Base-by-base conservation (phyloP, 2,888 invertebrate species). In the Lottia gigantea region DNA sequence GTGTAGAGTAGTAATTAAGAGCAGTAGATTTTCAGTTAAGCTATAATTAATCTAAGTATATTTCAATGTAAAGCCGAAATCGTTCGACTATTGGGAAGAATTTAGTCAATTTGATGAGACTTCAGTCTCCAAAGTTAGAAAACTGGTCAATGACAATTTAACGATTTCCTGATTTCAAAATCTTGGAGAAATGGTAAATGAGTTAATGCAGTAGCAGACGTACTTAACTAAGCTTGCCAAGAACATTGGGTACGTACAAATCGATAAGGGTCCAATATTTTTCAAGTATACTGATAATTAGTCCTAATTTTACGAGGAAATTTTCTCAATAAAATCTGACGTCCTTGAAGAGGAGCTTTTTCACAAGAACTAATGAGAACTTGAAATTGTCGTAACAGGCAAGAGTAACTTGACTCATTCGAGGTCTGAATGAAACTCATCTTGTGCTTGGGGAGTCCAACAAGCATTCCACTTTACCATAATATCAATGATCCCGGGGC, bases 351-450 rank as follows among this genome's bases (percentile, higher is more conserved):
- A 46, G 19, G 46, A 46, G 65, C 65, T 46, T 46, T 46, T 46
- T 46, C 46, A 45, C 65, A 14, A 45, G 65, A 46, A 45, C 40
- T 65, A 65, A 65, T 65, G 65, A 46, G 65, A 46, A 45, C 65
- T 65, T 65, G 19, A 46, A 46, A 45, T 65, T 46, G 45, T 65
- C 65, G 45, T 65, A 65, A 46, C 46, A 23, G 46, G 23, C 40
- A 15, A 45, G 65, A 46, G 65, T 46, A 65, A 40, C 65, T 65
- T 65, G 65, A 65, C 65, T 65, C 65, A 65, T 45, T 65, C 55
- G 55, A 14, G 12, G 55, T 55, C 55, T 55, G 55, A 55, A 55
- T 55, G 19, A 55, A 55, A 55, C 55, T 55, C 55, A 19, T 55
- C 55, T 23, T 23, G 23, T 55, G 19, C 55, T 55, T 55, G 55